Conservation (phyloP, 2,797 vertebrate species). For the Lacerta bilineata region DNA sequence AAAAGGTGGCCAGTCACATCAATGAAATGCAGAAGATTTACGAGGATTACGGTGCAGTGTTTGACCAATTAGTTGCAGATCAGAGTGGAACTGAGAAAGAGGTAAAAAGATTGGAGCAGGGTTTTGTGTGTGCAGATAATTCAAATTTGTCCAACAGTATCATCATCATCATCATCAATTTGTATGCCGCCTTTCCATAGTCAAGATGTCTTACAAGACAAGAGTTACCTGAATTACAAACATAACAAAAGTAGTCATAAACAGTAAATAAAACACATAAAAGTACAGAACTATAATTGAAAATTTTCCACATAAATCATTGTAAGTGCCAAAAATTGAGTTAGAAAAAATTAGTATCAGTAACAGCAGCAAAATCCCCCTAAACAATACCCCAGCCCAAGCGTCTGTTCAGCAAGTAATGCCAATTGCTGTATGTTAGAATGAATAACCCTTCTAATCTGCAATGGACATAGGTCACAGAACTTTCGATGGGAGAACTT, state of each 20-base stretch:
- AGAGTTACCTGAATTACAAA: too few species aligned
- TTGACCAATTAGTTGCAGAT: conserved; percentile 95
- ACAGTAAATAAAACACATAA: too few species aligned
- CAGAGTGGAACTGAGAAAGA: conserved; percentile 92
- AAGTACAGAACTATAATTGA: too few species aligned
- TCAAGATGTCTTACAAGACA: too few species aligned
- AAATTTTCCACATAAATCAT: too few species aligned
- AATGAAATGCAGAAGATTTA: conserved; percentile 99
- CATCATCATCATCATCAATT: too few species aligned
- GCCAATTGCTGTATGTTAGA: background rate
- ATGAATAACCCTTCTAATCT: conserved; percentile 24
- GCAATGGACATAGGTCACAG: conserved; percentile 86
- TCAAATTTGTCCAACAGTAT: conserved; percentile 8
- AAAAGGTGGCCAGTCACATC: conserved; percentile 98
- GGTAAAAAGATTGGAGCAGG: conserved; percentile 75
- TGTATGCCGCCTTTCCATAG: too few species aligned
- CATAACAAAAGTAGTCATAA: too few species aligned
- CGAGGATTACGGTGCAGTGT: conserved; percentile 95
- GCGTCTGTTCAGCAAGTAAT: background rate
- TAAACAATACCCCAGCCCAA: too few species aligned
- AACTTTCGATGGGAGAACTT: conserved; percentile 99
- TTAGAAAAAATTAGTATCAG: background rate
- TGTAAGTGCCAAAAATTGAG: background rate
- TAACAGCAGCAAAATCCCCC: too few species aligned
- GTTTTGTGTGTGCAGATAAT: background rate